Base-by-base conservation (phyloP, 64 coral and sea anemone genomes). In the Actinia tenebrosa region DNA sequence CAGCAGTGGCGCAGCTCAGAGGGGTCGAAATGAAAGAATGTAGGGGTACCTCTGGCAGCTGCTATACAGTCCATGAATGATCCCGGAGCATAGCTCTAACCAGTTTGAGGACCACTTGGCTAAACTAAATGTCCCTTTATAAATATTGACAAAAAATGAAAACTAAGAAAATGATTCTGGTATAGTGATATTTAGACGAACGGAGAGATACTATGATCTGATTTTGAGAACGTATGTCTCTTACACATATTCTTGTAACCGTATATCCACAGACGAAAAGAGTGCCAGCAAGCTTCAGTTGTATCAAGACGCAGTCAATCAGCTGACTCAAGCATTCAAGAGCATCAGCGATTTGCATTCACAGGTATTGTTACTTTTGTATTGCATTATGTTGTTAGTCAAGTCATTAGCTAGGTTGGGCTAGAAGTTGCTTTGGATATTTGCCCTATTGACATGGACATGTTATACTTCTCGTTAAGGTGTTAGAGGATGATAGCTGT, bases 231-330 rank as follows among this genome's bases (percentile, higher is more conserved):
- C 17, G 63, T 30, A 46, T 83, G 37, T 7, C 44, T 83, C 30
- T 58, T 58, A 58, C 56, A 47, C 17, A 10, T 43, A 52, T 27
- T 52, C 11, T 58, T 20, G 13, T 58, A 13, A 37, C 8, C 37
- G 10, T 10, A 7, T 10, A 7, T 81, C 16, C 11, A 64, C 60
- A 58, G 83, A 85, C 9, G 53, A 44, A 55, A 61, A 58, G 26
- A 85, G n/a, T 60, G 4, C 30, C 15, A 58, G 53, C 20, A 85
- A 27, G 16, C 56, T 59, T 30, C 54, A 85, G n/a, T 44, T 85
- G 52, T 85, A 64, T 37, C 23, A 85, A 62, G 83, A 85, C 42
- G 83, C 83, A 18, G 22, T 85, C 83, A 85, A 63, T 60, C 53
- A 85, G 15, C 56, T 85, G 50, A 64, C 18, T 1, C 3, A 64